Evolutionary conservation across 1,140 invertebrate species (phyloP).

Genomic region (Caenorhabditis elegans): DNA sequence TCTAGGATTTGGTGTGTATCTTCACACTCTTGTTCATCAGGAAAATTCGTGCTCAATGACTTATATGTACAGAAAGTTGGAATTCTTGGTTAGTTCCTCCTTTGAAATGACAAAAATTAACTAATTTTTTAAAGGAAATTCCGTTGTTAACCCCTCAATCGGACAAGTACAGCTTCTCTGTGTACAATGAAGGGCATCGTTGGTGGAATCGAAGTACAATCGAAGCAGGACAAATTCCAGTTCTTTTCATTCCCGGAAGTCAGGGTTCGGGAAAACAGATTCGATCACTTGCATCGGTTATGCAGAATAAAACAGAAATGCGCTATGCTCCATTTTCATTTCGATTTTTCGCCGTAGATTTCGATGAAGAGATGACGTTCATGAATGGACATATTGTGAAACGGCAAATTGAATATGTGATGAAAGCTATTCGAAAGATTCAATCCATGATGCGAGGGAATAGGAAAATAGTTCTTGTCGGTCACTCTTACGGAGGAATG

Average conservation of each 20-base stretch:
- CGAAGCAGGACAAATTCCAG: background rate
- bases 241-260: conserved; percentile 24
- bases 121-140: background rate
- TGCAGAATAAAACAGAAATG: conserved; percentile 41
- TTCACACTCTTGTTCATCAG: background rate
- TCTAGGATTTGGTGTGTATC: background rate
- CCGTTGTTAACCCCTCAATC: background rate
- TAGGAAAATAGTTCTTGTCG: background rate
- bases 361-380: conserved; percentile 25
- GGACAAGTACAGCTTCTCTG: background rate
- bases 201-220: background rate
- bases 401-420: conserved; percentile 15
- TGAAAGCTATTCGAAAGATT: conserved; percentile 21
- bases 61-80: conserved; percentile 17
- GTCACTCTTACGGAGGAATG: conserved; percentile 32
- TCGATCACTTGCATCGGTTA: conserved; percentile 15
- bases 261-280: conserved; percentile 4
- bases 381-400: conserved; percentile 13
- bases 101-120: no score
- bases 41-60: conserved; percentile 18
- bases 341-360: conserved; percentile 34
- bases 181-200: background rate
- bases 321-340: background rate
- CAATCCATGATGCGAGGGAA: background rate
- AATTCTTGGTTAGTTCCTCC: background rate